Base-by-base conservation (phyloP, 2,888 invertebrate genomes). In the Tetrapedia diversipes region DNA sequence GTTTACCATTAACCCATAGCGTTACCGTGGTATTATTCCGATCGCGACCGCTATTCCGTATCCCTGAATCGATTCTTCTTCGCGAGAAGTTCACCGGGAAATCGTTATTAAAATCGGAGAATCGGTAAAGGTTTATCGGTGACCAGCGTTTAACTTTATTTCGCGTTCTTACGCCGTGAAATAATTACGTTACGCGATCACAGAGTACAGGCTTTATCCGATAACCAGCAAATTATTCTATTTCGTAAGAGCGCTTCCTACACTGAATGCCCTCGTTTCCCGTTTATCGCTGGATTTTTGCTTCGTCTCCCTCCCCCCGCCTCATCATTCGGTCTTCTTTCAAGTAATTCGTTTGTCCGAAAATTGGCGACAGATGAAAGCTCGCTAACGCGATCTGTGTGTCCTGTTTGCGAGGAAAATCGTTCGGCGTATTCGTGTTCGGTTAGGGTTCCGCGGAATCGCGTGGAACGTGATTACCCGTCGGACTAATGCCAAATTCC, bases 401-500 rank as follows among this genome's bases (percentile, higher is more conserved):
- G n/a, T 41, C 7, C n/a, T 41, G 6, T 41, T 6, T 41, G 6
- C 10, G 2, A 37, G 11, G 6, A 10, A n/a, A 37, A 37, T 11
- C 11, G 37, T 10, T 37, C 37, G 37, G 37, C 6, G 29, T n/a
- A 8, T 16, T 10, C 0, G 6, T 14, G 24, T 41, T 27, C 11
- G 11, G 39, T 29, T 22, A 56, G 65, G 63, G 51, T 64, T 66
- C 37, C 54, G 37, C 57, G 47, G 7, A 73, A 53, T 22, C 45
- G 65, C 10, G 3, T 6, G 19, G 29, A 22, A 19, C n/a, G 19
- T 41, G 61, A 77, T 75, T 79, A 81, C 66, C 27, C 57, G 43
- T 65, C 81, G 77, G 70, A 54, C 70, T 80, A 80, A 83, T 75
- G 77, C 80, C 80, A 83, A 81, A 80, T 82, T 70, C 61, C 74